Conservation (phyloP, 2,113 vertebrate genomes). For the Gorilla gorilla region DNA sequence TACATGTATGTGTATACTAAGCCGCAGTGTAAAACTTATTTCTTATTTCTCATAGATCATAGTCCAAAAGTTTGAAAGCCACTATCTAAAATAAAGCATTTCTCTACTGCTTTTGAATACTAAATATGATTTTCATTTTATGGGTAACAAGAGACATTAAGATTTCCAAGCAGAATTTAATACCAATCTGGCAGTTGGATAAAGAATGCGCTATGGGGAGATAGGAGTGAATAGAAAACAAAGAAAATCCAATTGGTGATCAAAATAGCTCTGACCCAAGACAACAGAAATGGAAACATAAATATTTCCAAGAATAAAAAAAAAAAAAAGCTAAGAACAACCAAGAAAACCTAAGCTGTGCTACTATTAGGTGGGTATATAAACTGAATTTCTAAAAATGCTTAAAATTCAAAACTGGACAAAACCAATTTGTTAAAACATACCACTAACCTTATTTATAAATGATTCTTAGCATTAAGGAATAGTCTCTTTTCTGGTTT, state of each 20-base stretch:
- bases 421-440: background rate
- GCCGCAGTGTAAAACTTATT: background rate
- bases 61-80: background rate
- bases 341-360: background rate
- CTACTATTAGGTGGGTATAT: background rate
- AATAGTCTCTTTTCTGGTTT: background rate
- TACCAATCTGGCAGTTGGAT: background rate
- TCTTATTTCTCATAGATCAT: background rate
- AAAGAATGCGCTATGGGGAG: background rate
- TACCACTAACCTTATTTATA: background rate
- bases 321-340: background rate
- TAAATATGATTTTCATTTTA: background rate
- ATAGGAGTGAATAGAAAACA: background rate
- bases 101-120: background rate
- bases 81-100: background rate
- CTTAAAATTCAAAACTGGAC: background rate
- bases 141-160: background rate
- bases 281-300: background rate
- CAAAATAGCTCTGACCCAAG: background rate
- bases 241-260: background rate
- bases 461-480: background rate
- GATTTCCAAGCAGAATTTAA: background rate
- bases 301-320: background rate
- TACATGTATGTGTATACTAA: fast-evolving
- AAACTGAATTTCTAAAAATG: background rate